Percentiles rank a stretch among this genome's conserved stretches.
Conservation (phyloP, 1,140 invertebrate species). For the Solenopsis fugax region DNA sequence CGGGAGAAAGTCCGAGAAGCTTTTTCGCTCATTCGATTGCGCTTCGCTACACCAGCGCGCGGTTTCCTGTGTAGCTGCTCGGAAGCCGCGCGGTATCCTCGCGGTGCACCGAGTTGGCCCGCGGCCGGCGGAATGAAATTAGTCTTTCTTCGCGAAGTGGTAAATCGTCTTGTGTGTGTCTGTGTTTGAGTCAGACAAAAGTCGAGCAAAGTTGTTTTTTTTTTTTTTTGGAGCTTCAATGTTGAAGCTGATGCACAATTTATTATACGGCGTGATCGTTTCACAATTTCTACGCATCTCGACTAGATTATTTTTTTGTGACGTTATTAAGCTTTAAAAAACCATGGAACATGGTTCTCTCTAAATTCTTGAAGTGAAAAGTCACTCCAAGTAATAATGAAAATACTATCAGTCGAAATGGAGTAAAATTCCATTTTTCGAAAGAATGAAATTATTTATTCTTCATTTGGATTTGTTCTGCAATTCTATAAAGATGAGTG, state of each 20-base stretch:
- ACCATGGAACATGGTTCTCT: not conserved
- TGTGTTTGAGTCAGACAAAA: not conserved
- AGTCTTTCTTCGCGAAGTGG: conserved; percentile 1
- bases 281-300: not conserved
- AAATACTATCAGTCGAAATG: too few species aligned
- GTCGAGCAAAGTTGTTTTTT: not conserved
- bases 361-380: too few species aligned
- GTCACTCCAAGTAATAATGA: too few species aligned
- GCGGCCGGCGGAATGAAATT: conserved; percentile 26
- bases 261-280: not conserved
- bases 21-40: conserved; percentile 32
- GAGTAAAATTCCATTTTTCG: too few species aligned
- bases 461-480: too few species aligned
- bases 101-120: not conserved
- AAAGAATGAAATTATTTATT: too few species aligned
- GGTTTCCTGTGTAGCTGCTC: conserved; percentile 6
- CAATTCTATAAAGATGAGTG: too few species aligned
- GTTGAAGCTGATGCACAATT: not conserved
- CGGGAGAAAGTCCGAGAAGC: conserved; percentile 27
- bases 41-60: not conserved
- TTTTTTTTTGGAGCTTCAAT: conserved; percentile 2
- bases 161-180: not conserved
- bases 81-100: conserved; percentile 10
- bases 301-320: not conserved
- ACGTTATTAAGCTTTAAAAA: not conserved